Conservation (phyloP, 2,888 invertebrate species). For the Tenthredo livida region DNA sequence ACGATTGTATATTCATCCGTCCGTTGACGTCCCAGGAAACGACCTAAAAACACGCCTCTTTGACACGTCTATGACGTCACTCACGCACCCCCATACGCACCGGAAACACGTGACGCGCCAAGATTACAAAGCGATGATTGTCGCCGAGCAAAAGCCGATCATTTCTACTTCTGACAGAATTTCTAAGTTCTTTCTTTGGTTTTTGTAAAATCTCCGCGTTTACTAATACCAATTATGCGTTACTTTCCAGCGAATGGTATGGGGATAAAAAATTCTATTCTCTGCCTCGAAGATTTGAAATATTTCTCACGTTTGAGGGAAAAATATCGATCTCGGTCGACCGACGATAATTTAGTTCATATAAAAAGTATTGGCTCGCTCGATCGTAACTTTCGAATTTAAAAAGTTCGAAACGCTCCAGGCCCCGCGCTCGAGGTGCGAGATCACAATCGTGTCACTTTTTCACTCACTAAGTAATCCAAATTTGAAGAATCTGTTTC, state of each 20-base stretch:
- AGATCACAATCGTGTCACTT: constrained; percentile 24
- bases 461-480: constrained; percentile 19
- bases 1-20: constrained; percentile 45
- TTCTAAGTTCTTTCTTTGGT: neutral
- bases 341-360: neutral
- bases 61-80: constrained; percentile 38
- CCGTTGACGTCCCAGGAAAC: constrained; percentile 39
- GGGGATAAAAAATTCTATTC: neutral
- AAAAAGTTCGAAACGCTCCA: neutral
- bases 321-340: constrained; percentile 1
- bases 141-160: neutral
- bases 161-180: neutral
- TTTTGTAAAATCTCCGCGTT: neutral
- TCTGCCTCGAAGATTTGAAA: neutral
- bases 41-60: constrained; percentile 12
- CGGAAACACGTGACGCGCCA: constrained; percentile 48
- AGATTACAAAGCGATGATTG: constrained; percentile 36
- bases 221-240: neutral
- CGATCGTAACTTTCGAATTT: constrained; percentile 41
- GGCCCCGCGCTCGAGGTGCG: neutral
- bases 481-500: neutral
- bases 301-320: neutral
- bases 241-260: neutral
- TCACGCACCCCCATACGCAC: constrained; percentile 51
- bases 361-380: constrained; percentile 32